phyloP scores from a whole-genome alignment of 2,113 vertebrate species.

The Gavialis gangeticus region DNA sequence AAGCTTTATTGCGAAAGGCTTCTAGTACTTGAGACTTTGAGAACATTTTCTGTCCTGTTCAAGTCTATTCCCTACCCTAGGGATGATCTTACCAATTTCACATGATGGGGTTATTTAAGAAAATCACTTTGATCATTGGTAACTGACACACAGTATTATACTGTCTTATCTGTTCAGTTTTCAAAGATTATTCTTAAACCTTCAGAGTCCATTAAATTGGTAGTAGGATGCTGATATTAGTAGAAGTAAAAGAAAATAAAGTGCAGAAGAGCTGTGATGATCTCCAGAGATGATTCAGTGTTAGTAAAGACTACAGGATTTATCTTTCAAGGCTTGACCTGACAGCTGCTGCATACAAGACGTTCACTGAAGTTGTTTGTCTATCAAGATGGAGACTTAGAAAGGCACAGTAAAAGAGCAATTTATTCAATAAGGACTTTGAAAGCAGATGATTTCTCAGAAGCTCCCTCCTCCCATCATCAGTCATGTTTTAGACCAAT shows the following conservation, averaged over 20 bases:
- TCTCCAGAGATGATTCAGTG: not conserved
- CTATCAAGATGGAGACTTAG: not conserved
- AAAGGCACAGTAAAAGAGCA: not conserved
- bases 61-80: not conserved
- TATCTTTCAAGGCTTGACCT: not conserved
- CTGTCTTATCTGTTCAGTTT: not conserved
- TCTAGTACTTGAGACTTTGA: not conserved
- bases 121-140: not conserved
- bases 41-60: not conserved
- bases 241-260: not conserved
- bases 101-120: not conserved
- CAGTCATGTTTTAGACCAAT: not conserved
- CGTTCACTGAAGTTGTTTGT: not conserved
- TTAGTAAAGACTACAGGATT: not conserved
- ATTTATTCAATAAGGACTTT: not conserved
- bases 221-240: not conserved
- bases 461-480: not conserved
- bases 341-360: not conserved
- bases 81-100: not conserved
- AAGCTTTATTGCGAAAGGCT: not conserved
- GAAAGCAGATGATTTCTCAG: not conserved
- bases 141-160: not conserved
- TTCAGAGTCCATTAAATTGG: not conserved
- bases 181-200: not conserved
- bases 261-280: not conserved